Evolutionary conservation across 2,888 invertebrate genomes (phyloP).

Genomic region (Anoncus sp.): DNA sequence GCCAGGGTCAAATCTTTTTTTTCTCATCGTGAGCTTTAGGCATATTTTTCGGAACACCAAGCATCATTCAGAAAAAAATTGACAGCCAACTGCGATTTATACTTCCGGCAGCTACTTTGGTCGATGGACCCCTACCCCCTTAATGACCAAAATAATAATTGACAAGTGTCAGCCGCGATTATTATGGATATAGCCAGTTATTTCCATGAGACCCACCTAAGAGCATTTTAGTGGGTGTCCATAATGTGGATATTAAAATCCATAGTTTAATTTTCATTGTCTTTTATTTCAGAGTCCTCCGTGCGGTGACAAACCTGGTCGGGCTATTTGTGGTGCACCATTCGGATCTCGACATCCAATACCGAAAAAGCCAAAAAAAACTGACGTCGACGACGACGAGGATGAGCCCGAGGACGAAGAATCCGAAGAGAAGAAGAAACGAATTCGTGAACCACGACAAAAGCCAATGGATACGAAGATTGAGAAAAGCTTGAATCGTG

Average conservation of each 20-base stretch:
- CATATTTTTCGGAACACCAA: no score
- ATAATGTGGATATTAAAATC: no score
- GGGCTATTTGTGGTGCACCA: constrained; percentile 70
- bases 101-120: no score
- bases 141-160: no score
- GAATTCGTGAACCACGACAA: constrained; percentile 26
- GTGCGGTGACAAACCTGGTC: constrained; percentile 71
- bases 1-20: no score
- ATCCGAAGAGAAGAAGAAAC: constrained; percentile 38
- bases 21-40: background rate
- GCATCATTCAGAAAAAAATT: no score
- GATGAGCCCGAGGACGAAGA: constrained; percentile 54
- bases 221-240: no score
- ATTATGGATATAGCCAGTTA: no score
- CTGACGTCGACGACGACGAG: constrained; percentile 63
- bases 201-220: no score
- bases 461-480: constrained; percentile 31
- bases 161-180: no score
- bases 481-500: constrained; percentile 54
- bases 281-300: constrained; percentile 69
- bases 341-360: constrained; percentile 67
- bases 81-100: no score
- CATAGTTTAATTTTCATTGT: background rate
- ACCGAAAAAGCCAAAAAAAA: constrained; percentile 57
- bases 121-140: no score